Base-by-base conservation (phyloP, 2,113 vertebrate genomes). In the Aldabrachelys gigantea region DNA sequence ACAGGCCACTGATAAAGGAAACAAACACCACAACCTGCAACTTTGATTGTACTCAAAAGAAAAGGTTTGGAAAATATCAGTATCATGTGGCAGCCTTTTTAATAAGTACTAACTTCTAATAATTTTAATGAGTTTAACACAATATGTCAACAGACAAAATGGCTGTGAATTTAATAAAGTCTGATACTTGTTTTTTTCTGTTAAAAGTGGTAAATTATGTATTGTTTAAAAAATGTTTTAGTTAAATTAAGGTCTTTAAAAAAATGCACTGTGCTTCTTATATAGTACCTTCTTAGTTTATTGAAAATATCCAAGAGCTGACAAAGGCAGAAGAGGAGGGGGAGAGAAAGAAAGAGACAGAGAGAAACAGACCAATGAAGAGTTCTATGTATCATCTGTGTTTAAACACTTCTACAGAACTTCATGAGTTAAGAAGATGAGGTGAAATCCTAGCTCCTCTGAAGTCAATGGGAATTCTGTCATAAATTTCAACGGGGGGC, bases 401-500 rank as follows among this genome's bases (percentile, higher is more conserved):
- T 31, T 49, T 14, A 13, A 13, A 10, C 6, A 38, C 2, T 49
- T 38, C 0, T 0, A 0, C 54, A 2, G 47, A 1, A 3, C 4
- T 47, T 19, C 14, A 38, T 0, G 3, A 8, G 27, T 8, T 27
- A 52, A 1, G 0, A 10, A 9, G 80, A 1, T 8, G 13, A 54
- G 38, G 6, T 4, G 5, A 49, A 62, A 27, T 21, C n/a, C 19
- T 38, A n/a, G n/a, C n/a, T 72, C n/a, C 8, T 5, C 65, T 72
- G 9, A 72, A 19, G 65, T 72, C n/a, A n/a, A 69, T n/a, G 16
- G 35, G 65, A 69, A 69, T 69, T 69, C n/a, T 69, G 16, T 69
- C 35, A 38, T 72, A 38, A 38, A 72, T 9, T 38, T 72, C 17
- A 72, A 11, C 17, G 9, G 65, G 7, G 8, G n/a, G 65, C n/a